Evolutionary conservation across 2,797 vertebrate species (phyloP).

Genomic region (Anomalospiza imberbis): DNA sequence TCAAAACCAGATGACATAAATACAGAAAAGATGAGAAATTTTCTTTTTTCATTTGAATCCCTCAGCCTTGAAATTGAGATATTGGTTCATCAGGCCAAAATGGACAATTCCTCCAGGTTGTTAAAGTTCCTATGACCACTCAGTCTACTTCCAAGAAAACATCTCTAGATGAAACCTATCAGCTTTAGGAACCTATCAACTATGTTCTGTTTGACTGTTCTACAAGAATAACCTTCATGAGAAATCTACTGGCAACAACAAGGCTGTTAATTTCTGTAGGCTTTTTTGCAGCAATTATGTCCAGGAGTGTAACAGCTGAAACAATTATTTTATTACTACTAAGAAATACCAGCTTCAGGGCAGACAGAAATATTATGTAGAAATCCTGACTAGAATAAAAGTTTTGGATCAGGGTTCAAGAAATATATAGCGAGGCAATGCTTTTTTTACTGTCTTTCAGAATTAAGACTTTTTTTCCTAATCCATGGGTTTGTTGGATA

Average conservation of each 20-base stretch:
- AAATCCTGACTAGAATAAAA: neutral
- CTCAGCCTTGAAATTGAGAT: neutral
- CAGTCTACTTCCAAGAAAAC: neutral
- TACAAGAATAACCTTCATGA: neutral
- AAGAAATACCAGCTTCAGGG: neutral
- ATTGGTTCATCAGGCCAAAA: neutral
- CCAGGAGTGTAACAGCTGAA: neutral
- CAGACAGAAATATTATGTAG: neutral
- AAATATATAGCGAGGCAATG: neutral
- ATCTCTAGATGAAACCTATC: neutral
- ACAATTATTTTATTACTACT: neutral
- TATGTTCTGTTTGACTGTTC: neutral
- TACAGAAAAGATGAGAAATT: neutral
- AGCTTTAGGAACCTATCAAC: neutral
- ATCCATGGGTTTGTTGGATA: neutral
- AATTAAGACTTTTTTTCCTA: neutral
- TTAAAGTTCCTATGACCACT: neutral
- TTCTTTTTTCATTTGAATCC: neutral
- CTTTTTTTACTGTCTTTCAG: neutral
- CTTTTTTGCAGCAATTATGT: neutral
- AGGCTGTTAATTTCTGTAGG: neutral
- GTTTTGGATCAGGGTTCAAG: neutral
- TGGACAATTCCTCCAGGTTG: neutral
- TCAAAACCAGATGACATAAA: neutral
- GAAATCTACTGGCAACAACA: neutral